phyloP scores from a whole-genome alignment of 2,797 vertebrate genomes.

The Margarornis squamiger region DNA sequence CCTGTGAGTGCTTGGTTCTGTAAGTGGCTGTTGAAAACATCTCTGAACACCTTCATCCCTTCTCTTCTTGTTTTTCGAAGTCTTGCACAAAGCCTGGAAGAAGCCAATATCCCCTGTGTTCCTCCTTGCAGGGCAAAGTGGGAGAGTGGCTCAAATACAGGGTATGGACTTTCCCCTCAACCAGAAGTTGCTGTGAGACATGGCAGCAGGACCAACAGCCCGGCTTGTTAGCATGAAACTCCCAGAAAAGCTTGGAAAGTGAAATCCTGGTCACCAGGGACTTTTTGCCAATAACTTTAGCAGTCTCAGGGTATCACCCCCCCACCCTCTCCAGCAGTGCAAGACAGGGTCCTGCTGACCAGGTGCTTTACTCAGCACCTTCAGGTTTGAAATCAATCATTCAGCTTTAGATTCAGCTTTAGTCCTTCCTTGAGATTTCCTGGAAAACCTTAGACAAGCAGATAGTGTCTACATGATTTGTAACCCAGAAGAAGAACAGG shows the following conservation, averaged over 20 bases:
- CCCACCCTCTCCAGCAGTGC: neutral
- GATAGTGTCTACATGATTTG: rapidly evolving
- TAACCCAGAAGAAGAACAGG: neutral
- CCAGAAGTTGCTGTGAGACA: neutral
- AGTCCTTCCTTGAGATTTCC: neutral
- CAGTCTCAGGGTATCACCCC: neutral
- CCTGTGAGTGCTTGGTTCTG: neutral
- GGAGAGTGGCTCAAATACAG: neutral
- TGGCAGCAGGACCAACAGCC: neutral
- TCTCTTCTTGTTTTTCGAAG: neutral
- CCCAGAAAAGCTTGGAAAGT: neutral
- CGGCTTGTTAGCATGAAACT: neutral
- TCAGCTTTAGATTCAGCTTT: neutral
- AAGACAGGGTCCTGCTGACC: neutral
- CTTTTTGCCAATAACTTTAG: neutral
- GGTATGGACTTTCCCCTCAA: neutral
- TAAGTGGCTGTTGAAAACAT: neutral
- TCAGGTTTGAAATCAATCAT: neutral
- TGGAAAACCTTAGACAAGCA: neutral
- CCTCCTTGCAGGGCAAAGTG: neutral
- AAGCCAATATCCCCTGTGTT: rapidly evolving
- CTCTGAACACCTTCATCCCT: neutral
- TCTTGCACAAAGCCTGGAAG: neutral
- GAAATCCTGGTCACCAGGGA: neutral
- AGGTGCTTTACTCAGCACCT: neutral